These are phyloP conservation scores for Gambusia holbrooki DNA, from an alignment of 2,113 vertebrate species.

Conservation along the genomic window DNA sequence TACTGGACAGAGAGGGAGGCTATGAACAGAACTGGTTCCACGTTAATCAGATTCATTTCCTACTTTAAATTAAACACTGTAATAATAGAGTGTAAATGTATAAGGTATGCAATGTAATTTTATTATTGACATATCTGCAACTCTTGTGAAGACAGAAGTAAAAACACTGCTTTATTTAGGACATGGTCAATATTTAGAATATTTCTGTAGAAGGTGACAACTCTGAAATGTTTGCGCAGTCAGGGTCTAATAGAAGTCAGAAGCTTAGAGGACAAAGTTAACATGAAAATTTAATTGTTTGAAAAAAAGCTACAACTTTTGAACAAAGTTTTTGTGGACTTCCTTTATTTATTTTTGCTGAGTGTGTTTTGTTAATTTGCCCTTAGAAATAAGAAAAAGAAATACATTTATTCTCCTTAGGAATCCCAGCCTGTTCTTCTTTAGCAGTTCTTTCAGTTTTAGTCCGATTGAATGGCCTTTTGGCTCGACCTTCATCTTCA, in stretches of 20 bases:
- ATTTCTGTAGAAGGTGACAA: background rate
- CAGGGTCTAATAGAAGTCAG: background rate
- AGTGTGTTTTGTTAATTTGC: too few species aligned
- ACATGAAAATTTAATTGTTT: too few species aligned
- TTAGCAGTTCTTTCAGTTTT: too few species aligned
- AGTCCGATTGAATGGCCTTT: too few species aligned
- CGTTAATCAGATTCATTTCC: background rate
- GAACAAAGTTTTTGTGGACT: too few species aligned
- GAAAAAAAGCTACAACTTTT: too few species aligned
- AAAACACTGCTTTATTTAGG: background rate
- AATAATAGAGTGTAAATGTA: background rate
- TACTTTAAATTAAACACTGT: background rate
- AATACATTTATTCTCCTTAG: too few species aligned
- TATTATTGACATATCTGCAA: background rate
- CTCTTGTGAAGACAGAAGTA: background rate
- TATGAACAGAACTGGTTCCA: background rate
- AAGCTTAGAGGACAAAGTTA: too few species aligned
- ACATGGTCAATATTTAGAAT: background rate
- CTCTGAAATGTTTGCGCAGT: background rate
- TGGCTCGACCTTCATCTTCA: too few species aligned
- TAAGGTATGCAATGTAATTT: background rate
- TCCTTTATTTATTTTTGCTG: too few species aligned
- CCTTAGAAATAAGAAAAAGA: too few species aligned
- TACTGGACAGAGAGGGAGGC: background rate
- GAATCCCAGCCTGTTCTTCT: too few species aligned